Evolutionary conservation across 1,140 invertebrate species (phyloP).

Genomic region (Dendrolimus punctatus): DNA sequence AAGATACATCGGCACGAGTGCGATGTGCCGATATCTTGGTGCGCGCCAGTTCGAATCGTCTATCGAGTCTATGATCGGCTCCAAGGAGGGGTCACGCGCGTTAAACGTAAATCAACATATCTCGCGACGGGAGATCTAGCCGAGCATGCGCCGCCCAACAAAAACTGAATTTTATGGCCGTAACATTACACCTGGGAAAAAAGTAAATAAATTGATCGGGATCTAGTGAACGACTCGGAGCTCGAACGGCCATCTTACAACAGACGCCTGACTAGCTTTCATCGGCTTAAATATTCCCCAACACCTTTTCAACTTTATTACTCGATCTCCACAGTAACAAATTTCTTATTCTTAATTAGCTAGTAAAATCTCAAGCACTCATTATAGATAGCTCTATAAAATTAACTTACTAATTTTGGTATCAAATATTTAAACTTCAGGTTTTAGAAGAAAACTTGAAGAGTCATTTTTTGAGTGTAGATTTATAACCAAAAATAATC

Average conservation of each 20-base stretch:
- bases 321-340: background rate
- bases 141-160: slow-evolving; percentile 53
- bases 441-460: no score
- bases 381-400: no score
- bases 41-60: slow-evolving; percentile 61
- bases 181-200: slow-evolving; percentile 65
- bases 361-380: background rate
- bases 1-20: slow-evolving; percentile 64
- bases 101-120: slow-evolving; percentile 71
- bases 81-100: slow-evolving; percentile 63
- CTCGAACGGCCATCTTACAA: slow-evolving; percentile 2
- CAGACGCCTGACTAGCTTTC: background rate
- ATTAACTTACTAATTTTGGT: no score
- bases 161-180: slow-evolving; percentile 66
- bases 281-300: no score
- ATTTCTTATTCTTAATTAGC: slow-evolving; percentile 20
- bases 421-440: no score
- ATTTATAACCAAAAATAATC: no score
- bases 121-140: slow-evolving; percentile 66
- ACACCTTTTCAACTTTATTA: no score
- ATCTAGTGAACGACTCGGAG: slow-evolving; percentile 28
- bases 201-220: slow-evolving; percentile 59
- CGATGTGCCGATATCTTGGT: slow-evolving; percentile 60
- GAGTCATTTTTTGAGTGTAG: no score
- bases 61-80: slow-evolving; percentile 67